Evolutionary conservation across 2,888 invertebrate genomes (phyloP).

Genomic region (Pecten maximus): DNA sequence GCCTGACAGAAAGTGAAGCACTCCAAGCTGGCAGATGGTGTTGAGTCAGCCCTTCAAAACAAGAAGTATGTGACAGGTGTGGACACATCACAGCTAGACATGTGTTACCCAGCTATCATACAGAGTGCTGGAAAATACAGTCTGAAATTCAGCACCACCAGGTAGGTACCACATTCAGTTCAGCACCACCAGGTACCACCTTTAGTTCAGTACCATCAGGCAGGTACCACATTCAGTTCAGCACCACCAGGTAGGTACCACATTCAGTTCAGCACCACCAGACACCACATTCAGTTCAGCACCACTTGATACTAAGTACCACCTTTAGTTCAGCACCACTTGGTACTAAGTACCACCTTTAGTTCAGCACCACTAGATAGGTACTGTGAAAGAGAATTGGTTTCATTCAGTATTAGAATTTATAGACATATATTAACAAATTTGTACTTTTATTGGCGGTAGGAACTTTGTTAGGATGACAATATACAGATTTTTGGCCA

Average conservation of each 20-base stretch:
- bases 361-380: too few species aligned
- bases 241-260: neutral
- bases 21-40: slow-evolving; percentile 95
- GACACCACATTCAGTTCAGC: too few species aligned
- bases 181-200: neutral
- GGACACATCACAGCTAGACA: slow-evolving; percentile 94
- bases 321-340: too few species aligned
- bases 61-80: slow-evolving; percentile 97
- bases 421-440: too few species aligned
- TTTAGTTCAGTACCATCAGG: slow-evolving; percentile 35
- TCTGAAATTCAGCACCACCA: slow-evolving; percentile 95
- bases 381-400: too few species aligned
- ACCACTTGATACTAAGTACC: too few species aligned
- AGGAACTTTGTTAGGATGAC: too few species aligned
- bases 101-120: slow-evolving; percentile 99
- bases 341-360: too few species aligned
- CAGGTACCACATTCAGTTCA: neutral
- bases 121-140: slow-evolving; percentile 99
- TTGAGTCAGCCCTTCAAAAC: slow-evolving; percentile 95
- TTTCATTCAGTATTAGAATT: too few species aligned
- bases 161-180: slow-evolving; percentile 79
- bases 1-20: slow-evolving; percentile 94
- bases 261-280: too few species aligned
- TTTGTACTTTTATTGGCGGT: too few species aligned
- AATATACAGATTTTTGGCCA: too few species aligned